Conservation (phyloP, 2,797 vertebrate genomes). For the Myotis pilosus region DNA sequence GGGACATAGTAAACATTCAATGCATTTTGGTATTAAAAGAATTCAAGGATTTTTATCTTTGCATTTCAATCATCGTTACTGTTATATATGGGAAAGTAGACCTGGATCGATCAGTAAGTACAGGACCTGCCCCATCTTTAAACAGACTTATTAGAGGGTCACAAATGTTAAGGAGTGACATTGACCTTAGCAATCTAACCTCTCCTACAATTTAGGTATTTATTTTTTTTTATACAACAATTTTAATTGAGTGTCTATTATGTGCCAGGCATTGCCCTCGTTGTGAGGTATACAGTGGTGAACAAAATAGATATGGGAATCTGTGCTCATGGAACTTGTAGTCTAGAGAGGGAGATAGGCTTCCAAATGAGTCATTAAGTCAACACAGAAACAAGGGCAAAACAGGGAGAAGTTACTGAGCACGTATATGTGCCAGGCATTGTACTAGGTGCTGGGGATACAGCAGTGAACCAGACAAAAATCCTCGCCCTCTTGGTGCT, state of each 20-base stretch:
- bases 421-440: not conserved
- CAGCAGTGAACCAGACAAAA: not conserved
- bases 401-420: not conserved
- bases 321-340: not conserved
- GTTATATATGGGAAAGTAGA: not conserved
- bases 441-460: not conserved
- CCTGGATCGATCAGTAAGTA: not conserved
- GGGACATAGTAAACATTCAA: not conserved
- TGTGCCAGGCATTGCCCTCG: not conserved
- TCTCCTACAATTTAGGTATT: not conserved
- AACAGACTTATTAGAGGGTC: not conserved
- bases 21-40: constrained; percentile 10
- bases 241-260: not conserved
- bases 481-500: not conserved
- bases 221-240: not conserved
- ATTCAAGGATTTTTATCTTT: not conserved
- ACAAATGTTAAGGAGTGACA: not conserved
- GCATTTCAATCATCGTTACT: not conserved
- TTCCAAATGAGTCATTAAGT: not conserved
- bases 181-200: not conserved
- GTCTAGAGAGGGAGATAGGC: not conserved
- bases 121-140: not conserved
- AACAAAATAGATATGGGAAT: not conserved
- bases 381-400: not conserved
- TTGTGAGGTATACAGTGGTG: not conserved